phyloP scores from a whole-genome alignment of 2,797 vertebrate genomes.

The Peromyscus melanophrys region DNA sequence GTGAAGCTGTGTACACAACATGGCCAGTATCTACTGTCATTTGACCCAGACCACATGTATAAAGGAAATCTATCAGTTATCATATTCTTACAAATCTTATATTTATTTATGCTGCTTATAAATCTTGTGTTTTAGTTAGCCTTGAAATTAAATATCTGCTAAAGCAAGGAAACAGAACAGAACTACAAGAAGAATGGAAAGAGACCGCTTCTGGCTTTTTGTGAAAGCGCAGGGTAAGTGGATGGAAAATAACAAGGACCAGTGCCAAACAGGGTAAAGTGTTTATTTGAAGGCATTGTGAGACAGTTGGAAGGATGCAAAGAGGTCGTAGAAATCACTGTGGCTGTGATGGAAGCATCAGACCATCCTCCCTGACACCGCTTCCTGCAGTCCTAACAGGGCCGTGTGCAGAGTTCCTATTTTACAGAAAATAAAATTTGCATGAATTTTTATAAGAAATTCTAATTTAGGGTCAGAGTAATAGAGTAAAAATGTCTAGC shows the following conservation, averaged over 20 bases:
- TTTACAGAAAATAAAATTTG: background rate
- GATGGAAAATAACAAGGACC: background rate
- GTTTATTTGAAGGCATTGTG: background rate
- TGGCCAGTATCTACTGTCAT: background rate
- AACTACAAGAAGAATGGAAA: background rate
- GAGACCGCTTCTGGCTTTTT: background rate
- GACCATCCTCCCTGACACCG: accelerated
- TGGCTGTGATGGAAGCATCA: background rate
- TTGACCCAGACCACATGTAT: background rate
- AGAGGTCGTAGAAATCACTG: background rate
- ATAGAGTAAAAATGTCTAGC: background rate
- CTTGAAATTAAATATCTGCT: background rate
- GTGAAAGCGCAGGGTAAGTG: background rate
- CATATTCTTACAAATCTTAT: background rate
- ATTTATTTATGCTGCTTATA: background rate
- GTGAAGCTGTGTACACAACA: background rate
- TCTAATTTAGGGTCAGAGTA: background rate
- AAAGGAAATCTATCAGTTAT: background rate
- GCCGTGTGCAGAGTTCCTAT: background rate
- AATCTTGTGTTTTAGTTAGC: background rate
- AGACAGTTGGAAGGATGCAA: background rate
- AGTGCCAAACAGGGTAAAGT: background rate
- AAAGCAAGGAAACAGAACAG: background rate
- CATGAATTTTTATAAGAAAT: background rate
- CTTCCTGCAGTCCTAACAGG: background rate